Percentiles rank a stretch among this genome's conserved stretches.
phyloP scores from a whole-genome alignment of 2,888 invertebrate species.

The Anarsia innoxiella region DNA sequence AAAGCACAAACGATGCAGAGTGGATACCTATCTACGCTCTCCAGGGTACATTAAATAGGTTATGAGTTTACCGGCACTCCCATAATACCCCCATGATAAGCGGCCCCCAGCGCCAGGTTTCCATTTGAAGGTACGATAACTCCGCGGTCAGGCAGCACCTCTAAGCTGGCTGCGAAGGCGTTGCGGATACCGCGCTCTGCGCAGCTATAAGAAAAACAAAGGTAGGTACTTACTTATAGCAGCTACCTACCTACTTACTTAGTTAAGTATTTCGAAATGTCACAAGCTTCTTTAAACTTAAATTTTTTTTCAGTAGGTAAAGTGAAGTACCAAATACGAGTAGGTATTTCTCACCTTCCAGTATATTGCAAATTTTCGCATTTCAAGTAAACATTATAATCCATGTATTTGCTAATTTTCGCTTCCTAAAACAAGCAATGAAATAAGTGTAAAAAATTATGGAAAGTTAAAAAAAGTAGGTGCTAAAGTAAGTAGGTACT shows the following conservation, averaged over 20 bases:
- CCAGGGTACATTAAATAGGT: no score
- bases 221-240: no score
- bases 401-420: constrained; percentile 75
- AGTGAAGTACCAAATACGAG: no score
- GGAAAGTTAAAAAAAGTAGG: no score
- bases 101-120: constrained; percentile 57
- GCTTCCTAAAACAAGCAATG: constrained; percentile 62
- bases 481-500: no score
- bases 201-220: constrained; percentile 33
- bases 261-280: no score
- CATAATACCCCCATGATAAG: constrained; percentile 56
- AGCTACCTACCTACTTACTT: no score
- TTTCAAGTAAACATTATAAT: constrained; percentile 83
- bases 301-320: no score
- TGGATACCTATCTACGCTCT: no score
- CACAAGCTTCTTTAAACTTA: no score
- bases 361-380: constrained; percentile 91
- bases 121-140: constrained; percentile 61
- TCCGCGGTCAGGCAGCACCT: constrained; percentile 39
- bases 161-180: constrained; percentile 38
- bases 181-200: constrained; percentile 61
- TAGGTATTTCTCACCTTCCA: constrained; percentile 78
- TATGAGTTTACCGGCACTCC: constrained; percentile 46
- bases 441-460: no score
- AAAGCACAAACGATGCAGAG: no score